A percentile compares a stretch with the other conserved stretches of the same genome.
Conservation (phyloP, 2,797 vertebrate species). For the Pseudochirops corinnae region DNA sequence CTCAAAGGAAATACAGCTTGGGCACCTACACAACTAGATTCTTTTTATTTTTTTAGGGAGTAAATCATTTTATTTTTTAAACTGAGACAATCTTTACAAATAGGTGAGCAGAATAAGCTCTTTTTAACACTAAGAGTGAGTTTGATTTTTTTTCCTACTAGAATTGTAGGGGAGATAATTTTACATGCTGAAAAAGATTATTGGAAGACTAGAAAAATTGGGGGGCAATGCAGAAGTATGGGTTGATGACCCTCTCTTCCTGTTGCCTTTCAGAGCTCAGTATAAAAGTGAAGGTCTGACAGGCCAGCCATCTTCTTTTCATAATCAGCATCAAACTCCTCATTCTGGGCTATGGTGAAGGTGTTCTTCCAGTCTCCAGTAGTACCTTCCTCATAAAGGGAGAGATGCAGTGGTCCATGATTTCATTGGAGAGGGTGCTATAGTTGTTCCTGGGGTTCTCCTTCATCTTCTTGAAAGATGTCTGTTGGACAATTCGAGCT, state of each 20-base stretch:
- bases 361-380: conserved; percentile 80
- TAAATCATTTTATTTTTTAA: conserved; percentile 32
- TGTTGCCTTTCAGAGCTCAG: conserved; percentile 51
- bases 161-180: background rate
- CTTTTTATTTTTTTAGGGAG: background rate
- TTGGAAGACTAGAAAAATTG: background rate
- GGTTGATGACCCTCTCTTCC: background rate
- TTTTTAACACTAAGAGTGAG: background rate
- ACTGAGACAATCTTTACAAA: background rate
- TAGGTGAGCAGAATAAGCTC: background rate
- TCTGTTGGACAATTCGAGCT: conserved; percentile 85
- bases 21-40: background rate
- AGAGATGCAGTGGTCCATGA: conserved; percentile 88
- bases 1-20: background rate
- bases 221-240: background rate
- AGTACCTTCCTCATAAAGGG: conserved; percentile 91
- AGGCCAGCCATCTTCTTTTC: conserved; percentile 69
- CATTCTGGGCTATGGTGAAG: conserved; percentile 82
- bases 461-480: conserved; percentile 90
- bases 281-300: conserved; percentile 65
- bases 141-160: background rate
- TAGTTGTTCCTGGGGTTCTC: conserved; percentile 91
- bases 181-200: background rate
- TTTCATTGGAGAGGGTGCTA: conserved; percentile 70
- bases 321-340: conserved; percentile 77